A percentile compares a stretch with the other conserved stretches of the same genome.
Evolutionary conservation across 2,113 vertebrate species (phyloP).

Genomic region (Puma concolor): DNA sequence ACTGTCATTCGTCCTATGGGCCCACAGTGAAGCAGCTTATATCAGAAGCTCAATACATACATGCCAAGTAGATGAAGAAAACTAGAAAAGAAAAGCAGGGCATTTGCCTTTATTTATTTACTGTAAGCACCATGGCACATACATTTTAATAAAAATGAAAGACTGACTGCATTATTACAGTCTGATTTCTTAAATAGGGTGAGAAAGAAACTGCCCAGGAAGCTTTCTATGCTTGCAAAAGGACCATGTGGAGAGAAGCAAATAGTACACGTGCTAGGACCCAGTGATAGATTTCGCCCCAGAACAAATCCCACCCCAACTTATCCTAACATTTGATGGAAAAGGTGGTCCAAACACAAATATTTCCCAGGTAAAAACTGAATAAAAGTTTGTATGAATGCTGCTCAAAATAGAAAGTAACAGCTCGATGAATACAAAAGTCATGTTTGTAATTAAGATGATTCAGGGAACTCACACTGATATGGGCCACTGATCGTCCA

Average conservation of each 20-base stretch:
- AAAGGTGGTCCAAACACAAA: neutral
- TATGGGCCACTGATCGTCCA: neutral
- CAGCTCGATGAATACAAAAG: slow-evolving; percentile 25
- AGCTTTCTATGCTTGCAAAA: neutral
- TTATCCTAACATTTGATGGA: neutral
- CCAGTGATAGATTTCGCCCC: neutral
- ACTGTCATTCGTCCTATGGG: neutral
- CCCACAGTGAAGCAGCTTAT: neutral
- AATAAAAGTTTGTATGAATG: neutral
- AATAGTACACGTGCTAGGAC: neutral
- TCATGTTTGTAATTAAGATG: neutral
- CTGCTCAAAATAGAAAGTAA: neutral
- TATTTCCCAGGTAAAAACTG: neutral
- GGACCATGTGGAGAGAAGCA: neutral
- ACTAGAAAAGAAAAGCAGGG: neutral
- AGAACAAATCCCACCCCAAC: neutral
- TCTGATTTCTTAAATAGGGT: neutral
- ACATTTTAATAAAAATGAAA: slow-evolving; percentile 9
- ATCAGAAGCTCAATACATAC: neutral
- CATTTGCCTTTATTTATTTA: neutral
- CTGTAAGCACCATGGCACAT: neutral
- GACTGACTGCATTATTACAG: neutral
- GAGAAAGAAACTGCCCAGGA: neutral
- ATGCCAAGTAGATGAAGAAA: neutral
- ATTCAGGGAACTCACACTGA: neutral